Percentiles rank a stretch among this genome's conserved stretches.
Evolutionary conservation across 2,888 invertebrate species (phyloP).

Genomic region (Icerya purchasi): DNA sequence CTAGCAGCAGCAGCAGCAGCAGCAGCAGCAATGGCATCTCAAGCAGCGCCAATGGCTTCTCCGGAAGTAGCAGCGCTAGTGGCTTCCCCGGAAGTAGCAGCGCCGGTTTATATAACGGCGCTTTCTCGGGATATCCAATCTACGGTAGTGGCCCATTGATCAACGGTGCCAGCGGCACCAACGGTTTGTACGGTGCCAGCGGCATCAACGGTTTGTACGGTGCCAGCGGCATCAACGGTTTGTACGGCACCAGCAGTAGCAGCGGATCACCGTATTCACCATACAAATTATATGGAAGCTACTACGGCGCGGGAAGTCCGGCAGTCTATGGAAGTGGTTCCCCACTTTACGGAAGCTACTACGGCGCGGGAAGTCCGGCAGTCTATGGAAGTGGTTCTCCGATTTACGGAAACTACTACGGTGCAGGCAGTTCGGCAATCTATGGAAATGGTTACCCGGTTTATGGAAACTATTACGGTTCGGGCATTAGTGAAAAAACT

Average conservation of each 20-base stretch:
- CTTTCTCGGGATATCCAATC: too few species aligned
- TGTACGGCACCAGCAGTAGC: too few species aligned
- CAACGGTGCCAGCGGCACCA: too few species aligned
- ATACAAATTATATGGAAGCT: background rate
- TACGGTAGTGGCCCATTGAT: too few species aligned
- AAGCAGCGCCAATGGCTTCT: slow-evolving; percentile 2
- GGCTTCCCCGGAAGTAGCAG: slow-evolving; percentile 7
- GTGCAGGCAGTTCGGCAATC: background rate
- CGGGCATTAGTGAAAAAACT: slow-evolving; percentile 11
- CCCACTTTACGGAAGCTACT: background rate
- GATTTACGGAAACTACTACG: background rate
- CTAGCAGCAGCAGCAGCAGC: slow-evolving; percentile 3
- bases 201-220: background rate
- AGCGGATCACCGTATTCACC: too few species aligned
- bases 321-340: too few species aligned
- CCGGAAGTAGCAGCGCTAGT: slow-evolving; percentile 1
- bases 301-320: too few species aligned
- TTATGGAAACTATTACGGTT: background rate
- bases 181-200: too few species aligned
- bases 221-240: background rate
- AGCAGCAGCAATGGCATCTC: slow-evolving; percentile 4
- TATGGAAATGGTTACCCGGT: slow-evolving; percentile 10
- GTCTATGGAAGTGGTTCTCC: too few species aligned
- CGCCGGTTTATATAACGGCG: background rate
- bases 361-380: too few species aligned